phyloP scores from a whole-genome alignment of 2,797 vertebrate species.

The Alosa sapidissima region DNA sequence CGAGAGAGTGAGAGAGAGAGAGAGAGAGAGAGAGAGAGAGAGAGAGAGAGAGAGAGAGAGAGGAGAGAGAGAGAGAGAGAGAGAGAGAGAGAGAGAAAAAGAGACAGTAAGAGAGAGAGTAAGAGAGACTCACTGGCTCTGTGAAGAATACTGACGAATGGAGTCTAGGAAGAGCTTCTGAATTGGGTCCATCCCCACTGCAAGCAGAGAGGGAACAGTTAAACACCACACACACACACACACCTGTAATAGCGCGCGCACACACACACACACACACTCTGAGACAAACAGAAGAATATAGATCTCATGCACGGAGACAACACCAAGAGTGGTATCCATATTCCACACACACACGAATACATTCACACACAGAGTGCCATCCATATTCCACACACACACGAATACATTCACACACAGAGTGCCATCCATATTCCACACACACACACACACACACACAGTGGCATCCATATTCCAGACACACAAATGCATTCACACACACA shows the following conservation, averaged over 20 bases:
- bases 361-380: neutral
- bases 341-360: neutral
- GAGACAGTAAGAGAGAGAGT: too few relatives aligned
- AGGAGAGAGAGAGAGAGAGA: constrained; percentile 22
- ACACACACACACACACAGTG: neutral
- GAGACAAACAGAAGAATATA: neutral
- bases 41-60: constrained; percentile 18
- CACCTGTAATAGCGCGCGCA: too few relatives aligned
- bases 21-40: neutral
- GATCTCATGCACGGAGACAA: neutral
- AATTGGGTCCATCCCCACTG: constrained; percentile 85
- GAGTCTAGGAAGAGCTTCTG: constrained; percentile 94
- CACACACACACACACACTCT: neutral
- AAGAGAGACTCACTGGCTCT: constrained; percentile 80
- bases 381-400: too few relatives aligned
- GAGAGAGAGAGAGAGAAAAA: too few relatives aligned
- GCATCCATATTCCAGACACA: too few relatives aligned
- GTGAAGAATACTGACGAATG: constrained; percentile 83
- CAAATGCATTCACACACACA: neutral
- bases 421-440: too few relatives aligned
- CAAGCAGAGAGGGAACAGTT: constrained; percentile 38
- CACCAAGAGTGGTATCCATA: neutral
- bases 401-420: neutral
- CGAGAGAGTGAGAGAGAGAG: too few relatives aligned
- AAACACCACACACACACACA: neutral